These are phyloP conservation scores for Mactromeris polynyma DNA, from an alignment of 2,888 invertebrate genomes.

Conservation along the genomic window DNA sequence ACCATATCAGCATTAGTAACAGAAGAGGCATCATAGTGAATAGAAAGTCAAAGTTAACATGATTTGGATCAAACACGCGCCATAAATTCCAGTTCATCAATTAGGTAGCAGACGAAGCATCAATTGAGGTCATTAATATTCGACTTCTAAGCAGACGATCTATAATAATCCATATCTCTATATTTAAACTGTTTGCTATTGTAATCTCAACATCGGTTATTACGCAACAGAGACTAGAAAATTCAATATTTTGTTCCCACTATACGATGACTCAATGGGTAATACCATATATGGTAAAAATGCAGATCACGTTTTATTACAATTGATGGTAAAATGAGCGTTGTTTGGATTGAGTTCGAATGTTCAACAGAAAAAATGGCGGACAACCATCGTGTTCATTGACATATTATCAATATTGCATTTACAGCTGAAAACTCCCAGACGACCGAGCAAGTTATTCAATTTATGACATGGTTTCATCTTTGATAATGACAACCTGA, in stretches of 20 bases:
- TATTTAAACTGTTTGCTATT: not conserved
- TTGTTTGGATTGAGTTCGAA: not conserved
- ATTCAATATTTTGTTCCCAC: constrained; percentile 9
- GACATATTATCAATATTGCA: not conserved
- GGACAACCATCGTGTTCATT: not conserved
- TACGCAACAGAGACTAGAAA: constrained; percentile 2
- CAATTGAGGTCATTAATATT: not conserved
- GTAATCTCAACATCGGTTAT: not conserved
- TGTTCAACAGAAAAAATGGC: not conserved
- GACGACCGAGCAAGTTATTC: no score
- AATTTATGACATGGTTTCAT: no score
- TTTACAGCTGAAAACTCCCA: not conserved
- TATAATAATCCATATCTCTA: not conserved
- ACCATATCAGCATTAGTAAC: no score
- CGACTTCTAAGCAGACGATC: not conserved
- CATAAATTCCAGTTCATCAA: not conserved
- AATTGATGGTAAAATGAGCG: not conserved
- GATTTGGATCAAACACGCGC: not conserved
- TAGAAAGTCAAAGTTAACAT: no score
- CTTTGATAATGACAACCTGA: no score
- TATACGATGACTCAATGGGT: not conserved
- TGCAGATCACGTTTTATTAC: not conserved
- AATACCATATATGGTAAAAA: constrained; percentile 6
- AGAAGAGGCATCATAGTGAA: no score
- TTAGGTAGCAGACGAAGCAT: not conserved